These are phyloP conservation scores for Ochotona curzoniae DNA, from an alignment of 2,113 vertebrate species.

Conservation along the genomic window DNA sequence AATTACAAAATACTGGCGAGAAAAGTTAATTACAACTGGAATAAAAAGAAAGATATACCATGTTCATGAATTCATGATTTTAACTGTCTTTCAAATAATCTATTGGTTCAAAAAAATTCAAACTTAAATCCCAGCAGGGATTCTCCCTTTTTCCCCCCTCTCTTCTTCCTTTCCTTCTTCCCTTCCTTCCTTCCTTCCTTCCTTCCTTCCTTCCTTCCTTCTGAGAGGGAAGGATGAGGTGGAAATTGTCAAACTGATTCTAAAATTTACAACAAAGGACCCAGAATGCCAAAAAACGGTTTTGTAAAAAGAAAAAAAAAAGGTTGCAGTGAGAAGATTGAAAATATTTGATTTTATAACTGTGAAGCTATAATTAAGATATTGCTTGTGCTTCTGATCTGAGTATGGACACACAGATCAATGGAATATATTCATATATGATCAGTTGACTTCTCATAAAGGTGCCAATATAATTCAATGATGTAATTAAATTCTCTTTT, in stretches of 20 bases:
- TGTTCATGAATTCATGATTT: conserved; percentile 51
- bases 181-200: too few relatives aligned
- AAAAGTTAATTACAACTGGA: conserved; percentile 28
- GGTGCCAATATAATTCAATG: not conserved
- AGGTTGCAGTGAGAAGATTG: not conserved
- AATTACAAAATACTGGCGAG: conserved; percentile 29
- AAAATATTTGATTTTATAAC: not conserved
- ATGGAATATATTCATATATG: not conserved
- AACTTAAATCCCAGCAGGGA: not conserved
- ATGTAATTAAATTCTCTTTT: not conserved
- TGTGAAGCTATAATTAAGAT: not conserved
- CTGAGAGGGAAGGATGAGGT: not conserved
- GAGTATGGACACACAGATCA: not conserved
- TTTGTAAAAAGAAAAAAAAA: not conserved
- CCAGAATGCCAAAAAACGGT: not conserved
- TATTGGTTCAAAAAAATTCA: not conserved
- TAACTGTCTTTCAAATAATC: not conserved
- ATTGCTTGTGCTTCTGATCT: not conserved
- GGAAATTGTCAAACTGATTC: conserved; percentile 1
- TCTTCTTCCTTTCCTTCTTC: too few relatives aligned
- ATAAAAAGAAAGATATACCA: not conserved
- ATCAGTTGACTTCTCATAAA: not conserved
- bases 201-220: not conserved
- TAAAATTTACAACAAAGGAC: conserved; percentile 31
- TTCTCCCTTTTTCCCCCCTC: too few relatives aligned